These are phyloP conservation scores for Drosophila pseudotakahashii DNA, from an alignment of 2,888 invertebrate species.

Conservation along the genomic window DNA sequence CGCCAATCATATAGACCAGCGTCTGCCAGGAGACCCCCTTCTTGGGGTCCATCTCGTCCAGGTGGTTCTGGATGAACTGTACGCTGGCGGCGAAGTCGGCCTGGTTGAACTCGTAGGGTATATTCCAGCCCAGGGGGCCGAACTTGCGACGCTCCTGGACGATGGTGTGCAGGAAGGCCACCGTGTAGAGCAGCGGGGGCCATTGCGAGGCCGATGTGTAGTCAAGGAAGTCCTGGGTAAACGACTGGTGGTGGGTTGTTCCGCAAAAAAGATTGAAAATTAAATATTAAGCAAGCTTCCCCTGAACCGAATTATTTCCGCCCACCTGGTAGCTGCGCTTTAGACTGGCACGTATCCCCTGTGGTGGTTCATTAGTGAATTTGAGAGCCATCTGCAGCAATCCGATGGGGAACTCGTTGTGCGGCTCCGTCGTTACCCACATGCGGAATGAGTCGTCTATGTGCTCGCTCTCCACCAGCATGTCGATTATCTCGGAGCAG, in stretches of 20 bases:
- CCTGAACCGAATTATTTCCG: conserved; percentile 5
- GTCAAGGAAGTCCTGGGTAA: conserved; percentile 93
- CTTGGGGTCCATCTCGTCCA: conserved; percentile 98
- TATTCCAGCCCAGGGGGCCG: conserved; percentile 98
- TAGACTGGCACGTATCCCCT: conserved; percentile 96
- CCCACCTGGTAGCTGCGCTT: conserved; percentile 94
- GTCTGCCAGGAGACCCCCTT: conserved; percentile 99
- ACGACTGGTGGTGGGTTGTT: conserved; percentile 66
- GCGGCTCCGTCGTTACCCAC: conserved; percentile 98
- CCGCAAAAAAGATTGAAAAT: conserved; percentile 26
- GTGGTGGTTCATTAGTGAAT: conserved; percentile 98
- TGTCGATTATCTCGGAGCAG: conserved; percentile 96
- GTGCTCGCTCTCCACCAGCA: conserved; percentile 92
- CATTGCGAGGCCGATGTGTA: conserved; percentile 96
- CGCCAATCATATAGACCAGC: conserved; percentile 98
- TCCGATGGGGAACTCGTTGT: conserved; percentile 96
- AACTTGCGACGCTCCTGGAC: conserved; percentile 98
- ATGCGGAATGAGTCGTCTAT: conserved; percentile 93
- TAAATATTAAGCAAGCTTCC: conserved; percentile 31
- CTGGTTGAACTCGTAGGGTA: conserved; percentile 97
- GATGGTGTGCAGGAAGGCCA: conserved; percentile 97
- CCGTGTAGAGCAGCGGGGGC: conserved; percentile 96
- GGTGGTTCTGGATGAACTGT: conserved; percentile 97
- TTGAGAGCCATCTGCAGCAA: conserved; percentile 96
- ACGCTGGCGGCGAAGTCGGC: conserved; percentile 98